Conservation (phyloP, 2,888 invertebrate genomes). For the Periphyllus acericola region DNA sequence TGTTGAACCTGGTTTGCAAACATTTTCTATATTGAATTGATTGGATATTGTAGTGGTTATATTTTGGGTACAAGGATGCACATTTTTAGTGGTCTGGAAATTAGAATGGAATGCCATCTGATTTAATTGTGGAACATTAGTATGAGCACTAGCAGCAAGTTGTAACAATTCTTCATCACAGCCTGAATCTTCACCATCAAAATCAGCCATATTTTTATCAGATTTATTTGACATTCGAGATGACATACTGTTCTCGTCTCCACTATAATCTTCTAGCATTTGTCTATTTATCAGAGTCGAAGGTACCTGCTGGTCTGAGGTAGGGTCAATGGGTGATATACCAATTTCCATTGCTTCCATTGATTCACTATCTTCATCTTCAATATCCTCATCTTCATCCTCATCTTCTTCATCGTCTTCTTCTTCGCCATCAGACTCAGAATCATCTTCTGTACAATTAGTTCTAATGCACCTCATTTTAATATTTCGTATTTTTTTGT, state of each 20-base stretch:
- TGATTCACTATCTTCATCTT: constrained; percentile 63
- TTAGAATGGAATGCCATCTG: constrained; percentile 65
- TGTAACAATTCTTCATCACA: constrained; percentile 82
- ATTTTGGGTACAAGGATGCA: constrained; percentile 61
- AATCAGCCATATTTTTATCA: constrained; percentile 93
- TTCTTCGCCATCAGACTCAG: constrained; percentile 65
- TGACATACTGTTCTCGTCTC: constrained; percentile 80
- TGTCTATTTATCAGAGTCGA: constrained; percentile 57
- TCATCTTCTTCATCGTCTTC: constrained; percentile 63
- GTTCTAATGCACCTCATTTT: constrained; percentile 55
- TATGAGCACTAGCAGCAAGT: constrained; percentile 70
- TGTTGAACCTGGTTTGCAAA: constrained; percentile 91
- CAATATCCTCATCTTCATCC: constrained; percentile 63
- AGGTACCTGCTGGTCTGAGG: constrained; percentile 59
- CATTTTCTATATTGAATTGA: constrained; percentile 73
- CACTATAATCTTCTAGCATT: constrained; percentile 74
- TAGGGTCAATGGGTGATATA: constrained; percentile 47
- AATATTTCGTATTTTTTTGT: constrained; percentile 55
- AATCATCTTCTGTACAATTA: constrained; percentile 65
- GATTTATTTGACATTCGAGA: constrained; percentile 92
- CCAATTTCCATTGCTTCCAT: constrained; percentile 62
- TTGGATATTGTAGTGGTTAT: constrained; percentile 60
- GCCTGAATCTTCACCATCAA: constrained; percentile 89
- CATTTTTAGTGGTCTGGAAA: constrained; percentile 63
- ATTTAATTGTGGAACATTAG: constrained; percentile 67